A percentile compares a stretch with the other conserved stretches of the same genome.
Conservation (phyloP, 92 coral and sea anemone genomes). For the Umimayanthus kanabou region DNA sequence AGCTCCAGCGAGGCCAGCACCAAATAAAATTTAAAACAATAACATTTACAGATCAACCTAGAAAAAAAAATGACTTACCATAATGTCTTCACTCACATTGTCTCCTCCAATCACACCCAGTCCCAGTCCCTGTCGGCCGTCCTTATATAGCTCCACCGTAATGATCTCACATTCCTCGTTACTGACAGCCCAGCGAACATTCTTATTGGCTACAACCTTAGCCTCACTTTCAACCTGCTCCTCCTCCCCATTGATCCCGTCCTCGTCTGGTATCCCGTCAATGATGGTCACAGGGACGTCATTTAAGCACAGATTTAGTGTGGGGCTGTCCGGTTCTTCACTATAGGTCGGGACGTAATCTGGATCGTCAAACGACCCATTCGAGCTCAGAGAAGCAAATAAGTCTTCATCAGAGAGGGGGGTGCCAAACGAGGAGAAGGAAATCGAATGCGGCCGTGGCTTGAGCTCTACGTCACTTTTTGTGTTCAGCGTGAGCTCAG, state of each 20-base stretch:
- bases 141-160: conserved; percentile 83
- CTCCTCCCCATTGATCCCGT: background rate
- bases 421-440: conserved; percentile 81
- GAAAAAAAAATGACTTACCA: conserved; percentile 54
- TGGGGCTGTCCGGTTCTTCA: conserved; percentile 71
- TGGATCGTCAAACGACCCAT: conserved; percentile 63
- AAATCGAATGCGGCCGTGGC: conserved; percentile 71
- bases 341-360: conserved; percentile 53
- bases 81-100: conserved; percentile 71
- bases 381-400: conserved; percentile 41
- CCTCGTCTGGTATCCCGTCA: conserved; percentile 83
- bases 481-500: conserved; percentile 69
- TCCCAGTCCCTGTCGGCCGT: conserved; percentile 75
- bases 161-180: conserved; percentile 67
- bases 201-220: conserved; percentile 56
- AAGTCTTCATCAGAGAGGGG: conserved; percentile 55
- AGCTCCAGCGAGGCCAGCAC: too few species aligned
- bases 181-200: conserved; percentile 85
- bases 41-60: too few species aligned
- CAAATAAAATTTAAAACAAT: too few species aligned
- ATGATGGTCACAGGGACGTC: conserved; percentile 88
- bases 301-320: conserved; percentile 72
- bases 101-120: conserved; percentile 79
- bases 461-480: conserved; percentile 52
- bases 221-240: conserved; percentile 53